These are phyloP conservation scores for Polyergus mexicanus DNA, from an alignment of 1,140 invertebrate species.

Conservation along the genomic window DNA sequence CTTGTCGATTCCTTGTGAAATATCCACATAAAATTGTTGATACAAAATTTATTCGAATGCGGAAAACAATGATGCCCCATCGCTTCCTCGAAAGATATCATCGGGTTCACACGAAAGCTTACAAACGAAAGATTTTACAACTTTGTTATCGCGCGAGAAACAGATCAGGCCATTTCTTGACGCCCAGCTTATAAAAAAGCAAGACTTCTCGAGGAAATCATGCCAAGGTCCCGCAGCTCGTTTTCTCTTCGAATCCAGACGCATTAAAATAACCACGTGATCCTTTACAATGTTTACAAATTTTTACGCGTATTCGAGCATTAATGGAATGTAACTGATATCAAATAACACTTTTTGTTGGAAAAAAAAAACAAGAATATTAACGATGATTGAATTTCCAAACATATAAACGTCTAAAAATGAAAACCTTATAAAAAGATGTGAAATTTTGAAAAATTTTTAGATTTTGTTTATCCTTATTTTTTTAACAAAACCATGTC, in stretches of 20 bases:
- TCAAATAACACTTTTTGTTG: neutral
- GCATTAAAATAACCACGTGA: neutral
- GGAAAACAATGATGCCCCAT: neutral
- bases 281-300: slow-evolving; percentile 25
- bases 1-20: neutral
- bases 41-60: neutral
- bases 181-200: slow-evolving; percentile 67
- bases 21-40: neutral
- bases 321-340: neutral
- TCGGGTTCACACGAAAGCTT: neutral
- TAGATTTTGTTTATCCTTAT: neutral
- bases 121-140: slow-evolving; percentile 55
- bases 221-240: slow-evolving; percentile 72
- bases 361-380: no score
- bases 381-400: neutral
- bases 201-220: slow-evolving; percentile 61
- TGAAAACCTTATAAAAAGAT: neutral
- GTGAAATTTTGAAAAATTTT: neutral
- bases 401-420: neutral
- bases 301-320: slow-evolving; percentile 2
- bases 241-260: slow-evolving; percentile 24
- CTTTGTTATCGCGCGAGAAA: slow-evolving; percentile 13
- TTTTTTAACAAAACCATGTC: neutral
- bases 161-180: slow-evolving; percentile 7
- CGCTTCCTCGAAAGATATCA: neutral